Conservation (phyloP, 1,140 invertebrate species). For the Cataglyphis hispanica region DNA sequence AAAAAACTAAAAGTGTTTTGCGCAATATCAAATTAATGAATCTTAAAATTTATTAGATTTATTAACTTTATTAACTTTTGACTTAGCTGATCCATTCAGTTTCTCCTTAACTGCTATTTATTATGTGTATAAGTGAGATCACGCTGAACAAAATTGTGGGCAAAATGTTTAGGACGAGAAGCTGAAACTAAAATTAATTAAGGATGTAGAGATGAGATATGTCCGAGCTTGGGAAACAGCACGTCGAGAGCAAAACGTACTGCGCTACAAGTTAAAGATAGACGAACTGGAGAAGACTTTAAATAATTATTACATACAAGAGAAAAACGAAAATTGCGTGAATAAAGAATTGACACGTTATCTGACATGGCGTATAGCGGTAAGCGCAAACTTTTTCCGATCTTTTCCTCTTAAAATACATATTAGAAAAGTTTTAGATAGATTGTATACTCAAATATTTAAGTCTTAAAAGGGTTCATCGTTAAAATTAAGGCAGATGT, state of each 20-base stretch:
- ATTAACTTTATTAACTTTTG: too few species aligned
- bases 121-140: not conserved
- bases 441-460: not conserved
- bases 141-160: slow-evolving; percentile 27
- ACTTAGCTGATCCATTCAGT: too few species aligned
- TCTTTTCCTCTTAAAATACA: not conserved
- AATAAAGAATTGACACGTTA: slow-evolving; percentile 77
- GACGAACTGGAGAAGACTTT: slow-evolving; percentile 73
- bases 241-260: slow-evolving; percentile 77
- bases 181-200: slow-evolving; percentile 77
- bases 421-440: slow-evolving; percentile 1
- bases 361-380: slow-evolving; percentile 76
- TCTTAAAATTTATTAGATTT: too few species aligned
- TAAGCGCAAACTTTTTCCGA: slow-evolving; percentile 63
- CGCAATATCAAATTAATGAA: too few species aligned
- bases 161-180: slow-evolving; percentile 76
- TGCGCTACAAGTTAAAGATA: slow-evolving; percentile 72
- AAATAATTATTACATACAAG: slow-evolving; percentile 69
- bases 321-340: slow-evolving; percentile 78
- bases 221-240: slow-evolving; percentile 79
- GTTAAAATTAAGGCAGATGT: slow-evolving; percentile 21
- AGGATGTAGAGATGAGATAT: slow-evolving; percentile 77
- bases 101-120: not conserved
- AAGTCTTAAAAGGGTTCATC: slow-evolving; percentile 13
- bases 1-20: too few species aligned